Conservation (phyloP, 1,140 invertebrate genomes). For the Drosophila pruinosa region DNA sequence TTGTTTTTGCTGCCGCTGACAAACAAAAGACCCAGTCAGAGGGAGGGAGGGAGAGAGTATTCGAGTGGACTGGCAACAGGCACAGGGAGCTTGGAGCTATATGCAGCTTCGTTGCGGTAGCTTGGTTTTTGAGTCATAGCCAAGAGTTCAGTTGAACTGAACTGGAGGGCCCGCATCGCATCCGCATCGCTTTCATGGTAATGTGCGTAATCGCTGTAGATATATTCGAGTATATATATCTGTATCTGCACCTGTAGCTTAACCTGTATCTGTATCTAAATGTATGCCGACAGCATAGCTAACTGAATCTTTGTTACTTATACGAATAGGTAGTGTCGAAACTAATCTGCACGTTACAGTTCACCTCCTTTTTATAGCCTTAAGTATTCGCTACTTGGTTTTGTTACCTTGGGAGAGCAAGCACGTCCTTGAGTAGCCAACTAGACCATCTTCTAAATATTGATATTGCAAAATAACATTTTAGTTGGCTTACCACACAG, state of each 20-base stretch:
- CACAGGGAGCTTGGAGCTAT: slow-evolving; percentile 1
- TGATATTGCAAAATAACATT: not conserved
- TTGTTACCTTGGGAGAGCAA: slow-evolving; percentile 21
- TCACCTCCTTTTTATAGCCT: slow-evolving; percentile 59
- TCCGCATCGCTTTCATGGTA: slow-evolving; percentile 66
- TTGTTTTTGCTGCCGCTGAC: slow-evolving; percentile 34
- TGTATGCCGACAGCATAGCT: slow-evolving; percentile 21
- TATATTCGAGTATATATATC: not conserved
- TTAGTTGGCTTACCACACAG: no score
- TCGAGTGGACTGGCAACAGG: not conserved
- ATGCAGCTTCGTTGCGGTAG: slow-evolving; percentile 70
- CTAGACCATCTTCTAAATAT: not conserved
- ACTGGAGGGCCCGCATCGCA: slow-evolving; percentile 59
- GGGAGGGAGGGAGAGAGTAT: not conserved
- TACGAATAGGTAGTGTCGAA: slow-evolving; percentile 45
- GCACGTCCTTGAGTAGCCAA: slow-evolving; percentile 41
- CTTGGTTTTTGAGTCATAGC: slow-evolving; percentile 75
- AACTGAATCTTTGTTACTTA: slow-evolving; percentile 32
- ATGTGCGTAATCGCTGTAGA: slow-evolving; percentile 40
- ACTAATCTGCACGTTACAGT: slow-evolving; percentile 71
- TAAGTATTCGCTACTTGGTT: slow-evolving; percentile 40
- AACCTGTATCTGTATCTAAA: not conserved
- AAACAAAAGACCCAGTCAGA: slow-evolving; percentile 49
- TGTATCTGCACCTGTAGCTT: not conserved
- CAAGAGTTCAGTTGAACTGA: slow-evolving; percentile 32